Conservation (phyloP, 2,797 vertebrate species). For the Vespertilio murinus region DNA sequence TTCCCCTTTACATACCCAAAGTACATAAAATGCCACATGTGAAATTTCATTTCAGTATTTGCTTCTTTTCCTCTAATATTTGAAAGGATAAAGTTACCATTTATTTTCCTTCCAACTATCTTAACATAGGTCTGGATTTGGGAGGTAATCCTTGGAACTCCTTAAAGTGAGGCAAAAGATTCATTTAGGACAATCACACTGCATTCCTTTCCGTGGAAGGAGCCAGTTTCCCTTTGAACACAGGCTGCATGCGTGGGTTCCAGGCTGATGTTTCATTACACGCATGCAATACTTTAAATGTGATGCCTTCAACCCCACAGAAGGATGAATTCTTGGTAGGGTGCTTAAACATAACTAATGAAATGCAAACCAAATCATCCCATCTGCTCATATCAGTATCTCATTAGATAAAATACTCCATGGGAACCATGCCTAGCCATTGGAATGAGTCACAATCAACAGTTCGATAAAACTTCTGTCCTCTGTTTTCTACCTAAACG, state of each 20-base stretch:
- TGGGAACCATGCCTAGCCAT: neutral
- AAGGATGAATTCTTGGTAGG: slow-evolving; percentile 5
- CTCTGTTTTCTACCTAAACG: slow-evolving; percentile 11
- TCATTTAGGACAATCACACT: neutral
- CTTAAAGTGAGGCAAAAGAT: slow-evolving; percentile 47
- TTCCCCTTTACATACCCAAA: neutral
- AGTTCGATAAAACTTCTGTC: neutral
- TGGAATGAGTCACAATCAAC: slow-evolving; percentile 23
- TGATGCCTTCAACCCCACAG: neutral
- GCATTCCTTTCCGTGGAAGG: neutral
- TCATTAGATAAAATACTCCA: neutral
- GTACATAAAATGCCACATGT: slow-evolving; percentile 48
- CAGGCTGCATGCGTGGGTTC: neutral
- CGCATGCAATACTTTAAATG: neutral
- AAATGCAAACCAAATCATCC: slow-evolving; percentile 28
- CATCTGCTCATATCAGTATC: neutral
- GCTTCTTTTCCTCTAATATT: slow-evolving; percentile 7
- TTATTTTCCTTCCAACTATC: neutral
- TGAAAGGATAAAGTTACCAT: neutral
- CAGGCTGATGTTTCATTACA: neutral
- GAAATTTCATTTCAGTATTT: slow-evolving; percentile 40
- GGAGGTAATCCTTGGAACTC: neutral
- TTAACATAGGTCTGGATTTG: neutral
- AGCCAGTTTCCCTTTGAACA: neutral
- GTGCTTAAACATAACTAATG: slow-evolving; percentile 10